phyloP scores from a whole-genome alignment of 1,140 invertebrate species.

The Dendroctonus ponderosae region DNA sequence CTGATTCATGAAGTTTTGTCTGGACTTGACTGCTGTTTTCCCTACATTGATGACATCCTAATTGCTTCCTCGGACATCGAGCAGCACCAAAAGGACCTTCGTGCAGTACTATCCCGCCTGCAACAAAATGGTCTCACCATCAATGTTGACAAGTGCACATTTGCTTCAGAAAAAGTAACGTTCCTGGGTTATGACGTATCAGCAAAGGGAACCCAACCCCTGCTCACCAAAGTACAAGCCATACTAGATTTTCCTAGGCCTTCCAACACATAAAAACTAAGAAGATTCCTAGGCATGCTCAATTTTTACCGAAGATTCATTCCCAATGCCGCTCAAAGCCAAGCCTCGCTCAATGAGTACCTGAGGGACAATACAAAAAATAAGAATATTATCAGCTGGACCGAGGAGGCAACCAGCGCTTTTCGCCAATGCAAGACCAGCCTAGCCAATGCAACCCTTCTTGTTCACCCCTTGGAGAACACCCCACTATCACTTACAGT shows the following conservation, averaged over 20 bases:
- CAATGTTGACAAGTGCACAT: constrained; percentile 1
- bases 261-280: background rate
- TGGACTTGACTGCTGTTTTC: constrained; percentile 1
- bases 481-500: background rate
- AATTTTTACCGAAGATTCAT: constrained; percentile 5
- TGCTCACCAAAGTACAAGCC: background rate
- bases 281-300: constrained; percentile 1
- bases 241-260: constrained; percentile 4
- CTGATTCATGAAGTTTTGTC: constrained; percentile 6
- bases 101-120: background rate
- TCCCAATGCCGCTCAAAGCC: background rate
- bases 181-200: background rate
- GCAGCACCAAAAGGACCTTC: constrained; percentile 1
- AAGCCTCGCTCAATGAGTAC: background rate
- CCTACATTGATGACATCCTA: constrained; percentile 17
- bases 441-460: constrained; percentile 1
- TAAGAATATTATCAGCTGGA: background rate
- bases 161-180: background rate
- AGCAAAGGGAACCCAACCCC: background rate
- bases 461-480: background rate
- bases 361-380: background rate
- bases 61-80: background rate
- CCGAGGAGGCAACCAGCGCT: background rate
- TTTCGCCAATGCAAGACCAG: background rate
- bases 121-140: constrained; percentile 1